Conservation (phyloP, 2,113 vertebrate genomes). For the Rhea pennata region DNA sequence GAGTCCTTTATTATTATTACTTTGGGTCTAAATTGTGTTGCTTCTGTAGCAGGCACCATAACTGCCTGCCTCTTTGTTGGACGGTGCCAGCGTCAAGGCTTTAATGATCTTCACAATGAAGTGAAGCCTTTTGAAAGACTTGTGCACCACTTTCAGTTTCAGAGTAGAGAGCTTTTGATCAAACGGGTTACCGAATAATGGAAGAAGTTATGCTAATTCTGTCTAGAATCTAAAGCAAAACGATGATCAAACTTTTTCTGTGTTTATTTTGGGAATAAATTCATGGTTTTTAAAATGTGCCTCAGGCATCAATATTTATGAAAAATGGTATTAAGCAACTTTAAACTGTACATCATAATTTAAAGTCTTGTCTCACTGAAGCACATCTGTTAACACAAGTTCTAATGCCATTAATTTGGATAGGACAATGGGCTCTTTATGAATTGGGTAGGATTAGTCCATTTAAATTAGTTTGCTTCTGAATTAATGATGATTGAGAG, state of each 20-base stretch:
- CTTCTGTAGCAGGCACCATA: not conserved
- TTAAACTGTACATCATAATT: slow-evolving; percentile 12
- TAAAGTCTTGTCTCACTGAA: slow-evolving; percentile 13
- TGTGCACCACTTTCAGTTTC: not conserved
- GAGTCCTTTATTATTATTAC: not conserved
- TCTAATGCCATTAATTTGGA: slow-evolving; percentile 46
- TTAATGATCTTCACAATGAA: slow-evolving; percentile 1
- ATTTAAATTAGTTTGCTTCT: slow-evolving; percentile 35
- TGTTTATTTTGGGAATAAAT: slow-evolving; percentile 31
- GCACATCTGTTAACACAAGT: slow-evolving; percentile 26
- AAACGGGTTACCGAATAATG: not conserved
- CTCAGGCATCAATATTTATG: not conserved
- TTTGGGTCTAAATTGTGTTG: not conserved
- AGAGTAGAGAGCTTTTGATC: not conserved
- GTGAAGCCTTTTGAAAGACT: not conserved
- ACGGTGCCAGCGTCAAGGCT: not conserved
- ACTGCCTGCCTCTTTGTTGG: not conserved
- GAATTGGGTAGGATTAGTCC: not conserved
- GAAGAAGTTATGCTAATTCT: not conserved
- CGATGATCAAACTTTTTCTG: not conserved
- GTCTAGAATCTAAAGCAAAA: slow-evolving; percentile 13
- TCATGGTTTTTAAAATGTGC: not conserved
- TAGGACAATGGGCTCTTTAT: slow-evolving; percentile 56
- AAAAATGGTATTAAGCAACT: not conserved
- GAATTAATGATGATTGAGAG: slow-evolving; percentile 47